phyloP scores from a whole-genome alignment of 2,888 invertebrate genomes.

The Lathronympha strigana region DNA sequence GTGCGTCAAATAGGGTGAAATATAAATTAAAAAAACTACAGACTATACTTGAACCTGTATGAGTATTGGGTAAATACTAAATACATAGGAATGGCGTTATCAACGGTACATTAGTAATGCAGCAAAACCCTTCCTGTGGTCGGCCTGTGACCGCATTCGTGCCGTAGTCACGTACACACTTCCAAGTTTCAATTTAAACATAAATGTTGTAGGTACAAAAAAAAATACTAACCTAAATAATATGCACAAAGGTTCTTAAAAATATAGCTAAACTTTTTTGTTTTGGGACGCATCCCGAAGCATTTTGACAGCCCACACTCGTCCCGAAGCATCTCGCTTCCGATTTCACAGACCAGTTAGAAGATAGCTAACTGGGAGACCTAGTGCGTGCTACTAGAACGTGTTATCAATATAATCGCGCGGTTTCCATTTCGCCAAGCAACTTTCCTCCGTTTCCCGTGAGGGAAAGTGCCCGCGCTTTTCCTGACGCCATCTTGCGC shows the following conservation, averaged over 20 bases:
- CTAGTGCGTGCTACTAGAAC: constrained; percentile 54
- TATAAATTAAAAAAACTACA: not conserved
- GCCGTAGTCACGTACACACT: constrained; percentile 27
- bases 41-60: not conserved
- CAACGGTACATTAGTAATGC: constrained; percentile 19
- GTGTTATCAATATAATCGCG: constrained; percentile 75
- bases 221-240: not conserved
- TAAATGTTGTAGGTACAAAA: constrained; percentile 3
- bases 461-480: constrained; percentile 81
- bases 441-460: constrained; percentile 83
- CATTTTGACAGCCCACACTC: not conserved
- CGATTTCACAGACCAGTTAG: constrained; percentile 5
- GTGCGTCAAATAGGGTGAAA: too few relatives aligned
- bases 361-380: constrained; percentile 27
- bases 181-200: constrained; percentile 24
- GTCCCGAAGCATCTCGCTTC: constrained; percentile 1
- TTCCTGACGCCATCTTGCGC: constrained; percentile 79
- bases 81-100: constrained; percentile 25
- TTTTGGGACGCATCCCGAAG: not conserved
- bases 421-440: constrained; percentile 80
- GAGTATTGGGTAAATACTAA: constrained; percentile 25
- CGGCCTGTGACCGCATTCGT: constrained; percentile 26
- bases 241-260: not conserved
- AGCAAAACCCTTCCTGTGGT: constrained; percentile 38
- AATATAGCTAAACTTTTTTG: not conserved